A percentile compares a stretch with the other conserved stretches of the same genome.
Conservation (phyloP, 2,113 vertebrate genomes). For the Saguinus midas region DNA sequence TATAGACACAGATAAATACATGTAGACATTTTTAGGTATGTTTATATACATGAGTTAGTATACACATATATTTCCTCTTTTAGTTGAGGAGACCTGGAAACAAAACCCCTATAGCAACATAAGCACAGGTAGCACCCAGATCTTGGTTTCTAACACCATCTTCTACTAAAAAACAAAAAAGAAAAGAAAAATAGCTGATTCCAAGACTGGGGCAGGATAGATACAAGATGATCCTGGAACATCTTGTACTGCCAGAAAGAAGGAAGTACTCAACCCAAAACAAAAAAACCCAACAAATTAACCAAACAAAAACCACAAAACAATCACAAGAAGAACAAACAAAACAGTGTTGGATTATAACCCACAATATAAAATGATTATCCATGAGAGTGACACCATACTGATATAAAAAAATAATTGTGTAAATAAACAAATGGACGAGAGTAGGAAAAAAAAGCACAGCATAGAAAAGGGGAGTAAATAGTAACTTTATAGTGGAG, state of each 20-base stretch:
- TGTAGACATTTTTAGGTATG: background rate
- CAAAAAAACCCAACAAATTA: background rate
- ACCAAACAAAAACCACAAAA: background rate
- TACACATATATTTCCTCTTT: background rate
- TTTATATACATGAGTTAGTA: background rate
- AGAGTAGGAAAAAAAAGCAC: background rate
- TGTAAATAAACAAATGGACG: background rate
- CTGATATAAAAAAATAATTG: background rate
- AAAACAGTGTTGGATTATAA: too few species aligned
- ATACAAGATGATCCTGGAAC: background rate
- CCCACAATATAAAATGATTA: background rate
- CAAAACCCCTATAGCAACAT: background rate
- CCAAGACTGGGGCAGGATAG: background rate
- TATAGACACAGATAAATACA: background rate
- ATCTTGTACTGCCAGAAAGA: background rate
- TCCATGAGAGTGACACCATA: background rate
- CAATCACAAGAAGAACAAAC: background rate
- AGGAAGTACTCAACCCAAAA: background rate
- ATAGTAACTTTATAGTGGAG: background rate
- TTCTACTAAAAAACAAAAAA: background rate
- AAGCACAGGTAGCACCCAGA: background rate
- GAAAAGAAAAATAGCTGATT: background rate
- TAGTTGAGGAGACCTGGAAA: background rate
- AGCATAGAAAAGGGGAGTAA: background rate
- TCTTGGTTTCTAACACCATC: slow-evolving; percentile 28